Evolutionary conservation across 2,113 vertebrate genomes (phyloP).

Genomic region (Chaenogobius annularis): DNA sequence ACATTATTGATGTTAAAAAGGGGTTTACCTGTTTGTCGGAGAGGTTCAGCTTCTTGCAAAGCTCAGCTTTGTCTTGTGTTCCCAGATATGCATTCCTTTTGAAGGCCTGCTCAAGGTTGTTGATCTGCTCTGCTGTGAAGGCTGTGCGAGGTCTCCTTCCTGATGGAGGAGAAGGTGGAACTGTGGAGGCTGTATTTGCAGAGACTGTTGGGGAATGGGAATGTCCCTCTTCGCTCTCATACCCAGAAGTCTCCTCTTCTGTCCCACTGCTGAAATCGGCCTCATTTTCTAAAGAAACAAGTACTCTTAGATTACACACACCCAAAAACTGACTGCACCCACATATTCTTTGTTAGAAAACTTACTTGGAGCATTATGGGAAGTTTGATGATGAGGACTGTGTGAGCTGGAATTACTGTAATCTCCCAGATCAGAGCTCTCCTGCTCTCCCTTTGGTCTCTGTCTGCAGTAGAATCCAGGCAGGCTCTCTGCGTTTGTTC

Average conservation of each 20-base stretch:
- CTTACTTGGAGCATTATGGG: slow-evolving; percentile 35
- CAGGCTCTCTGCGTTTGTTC: slow-evolving; percentile 71
- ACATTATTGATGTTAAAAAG: not conserved
- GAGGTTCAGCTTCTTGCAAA: slow-evolving; percentile 75
- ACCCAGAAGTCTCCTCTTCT: slow-evolving; percentile 79
- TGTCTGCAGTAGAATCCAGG: slow-evolving; percentile 73
- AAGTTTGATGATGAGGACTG: slow-evolving; percentile 11
- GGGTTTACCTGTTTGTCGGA: slow-evolving; percentile 79
- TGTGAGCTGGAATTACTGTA: not conserved
- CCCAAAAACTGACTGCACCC: not conserved
- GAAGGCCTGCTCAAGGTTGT: slow-evolving; percentile 75
- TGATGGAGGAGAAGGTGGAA: slow-evolving; percentile 35
- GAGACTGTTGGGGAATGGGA: slow-evolving; percentile 57
- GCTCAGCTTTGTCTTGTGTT: slow-evolving; percentile 77
- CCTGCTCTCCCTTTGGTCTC: slow-evolving; percentile 18
- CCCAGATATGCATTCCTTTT: slow-evolving; percentile 79
- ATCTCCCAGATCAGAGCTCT: not conserved
- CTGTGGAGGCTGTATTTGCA: not conserved
- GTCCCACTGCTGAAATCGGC: slow-evolving; percentile 63
- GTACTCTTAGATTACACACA: not conserved
- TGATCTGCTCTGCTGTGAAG: slow-evolving; percentile 79
- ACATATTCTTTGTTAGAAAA: not conserved
- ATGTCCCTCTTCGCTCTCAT: slow-evolving; percentile 74
- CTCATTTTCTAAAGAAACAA: slow-evolving; percentile 48
- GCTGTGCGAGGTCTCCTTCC: slow-evolving; percentile 76